phyloP scores from a whole-genome alignment of 1,140 invertebrate species.

The Drosophila baimaii region DNA sequence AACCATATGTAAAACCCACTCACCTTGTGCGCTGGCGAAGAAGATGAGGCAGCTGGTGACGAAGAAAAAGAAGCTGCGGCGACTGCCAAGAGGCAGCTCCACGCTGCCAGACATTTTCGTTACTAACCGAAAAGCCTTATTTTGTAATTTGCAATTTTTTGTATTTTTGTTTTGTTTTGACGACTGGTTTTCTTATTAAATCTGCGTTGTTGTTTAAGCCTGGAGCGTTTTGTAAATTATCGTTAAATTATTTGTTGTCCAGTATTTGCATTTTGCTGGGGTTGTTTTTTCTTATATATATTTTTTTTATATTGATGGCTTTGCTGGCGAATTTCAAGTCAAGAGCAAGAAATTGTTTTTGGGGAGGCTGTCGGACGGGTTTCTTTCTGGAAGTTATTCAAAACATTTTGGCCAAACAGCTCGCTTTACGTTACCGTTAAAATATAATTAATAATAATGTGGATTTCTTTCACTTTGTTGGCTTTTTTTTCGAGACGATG shows the following conservation, averaged over 20 bases:
- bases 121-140: conserved; percentile 41
- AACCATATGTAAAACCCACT: conserved; percentile 78
- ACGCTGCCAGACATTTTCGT: conserved; percentile 58
- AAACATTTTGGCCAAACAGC: conserved; percentile 43
- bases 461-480: conserved; percentile 45
- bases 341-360: conserved; percentile 44
- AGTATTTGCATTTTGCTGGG: conserved; percentile 75
- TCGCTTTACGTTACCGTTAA: conserved; percentile 66
- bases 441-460: conserved; percentile 73
- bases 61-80: conserved; percentile 45
- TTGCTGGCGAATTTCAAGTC: conserved; percentile 48
- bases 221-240: conserved; percentile 72
- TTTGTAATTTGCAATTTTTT: conserved; percentile 44
- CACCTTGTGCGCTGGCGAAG: conserved; percentile 74
- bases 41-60: conserved; percentile 61
- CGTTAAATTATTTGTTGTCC: conserved; percentile 70
- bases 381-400: conserved; percentile 46
- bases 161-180: conserved; percentile 6
- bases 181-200: conserved; percentile 54
- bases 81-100: conserved; percentile 24
- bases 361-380: conserved; percentile 53
- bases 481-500: conserved; percentile 4
- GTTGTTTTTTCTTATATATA: conserved; percentile 29
- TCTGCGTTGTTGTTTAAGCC: conserved; percentile 22
- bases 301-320: conserved; percentile 49